Evolutionary conservation across 64 coral and sea anemone species (phyloP).

Genomic region (Hydrozoanthus tunicans): DNA sequence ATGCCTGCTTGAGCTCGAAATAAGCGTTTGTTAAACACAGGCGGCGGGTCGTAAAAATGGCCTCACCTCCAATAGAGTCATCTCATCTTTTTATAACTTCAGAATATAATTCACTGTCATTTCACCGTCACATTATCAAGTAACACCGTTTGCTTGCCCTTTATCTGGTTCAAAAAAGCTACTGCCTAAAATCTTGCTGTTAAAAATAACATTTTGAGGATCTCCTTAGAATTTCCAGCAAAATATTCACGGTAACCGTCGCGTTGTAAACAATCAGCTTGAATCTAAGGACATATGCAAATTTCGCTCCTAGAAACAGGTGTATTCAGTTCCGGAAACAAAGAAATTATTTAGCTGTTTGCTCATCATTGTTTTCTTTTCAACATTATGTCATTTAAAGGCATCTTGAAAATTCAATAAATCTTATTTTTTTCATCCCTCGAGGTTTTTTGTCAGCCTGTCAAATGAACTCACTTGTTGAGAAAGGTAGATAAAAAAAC

Average conservation of each 20-base stretch:
- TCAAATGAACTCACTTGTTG: no score
- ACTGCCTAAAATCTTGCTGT: neutral
- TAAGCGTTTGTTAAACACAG: constrained; percentile 95
- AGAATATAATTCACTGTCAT: neutral
- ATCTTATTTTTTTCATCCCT: no score
- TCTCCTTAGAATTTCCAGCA: neutral
- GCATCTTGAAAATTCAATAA: no score
- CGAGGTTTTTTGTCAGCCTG: no score
- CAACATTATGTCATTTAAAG: no score
- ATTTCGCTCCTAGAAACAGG: constrained; percentile 29
- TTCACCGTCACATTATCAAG: neutral
- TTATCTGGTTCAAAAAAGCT: neutral
- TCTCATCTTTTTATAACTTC: neutral
- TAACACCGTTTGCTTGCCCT: neutral
- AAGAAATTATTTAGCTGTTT: no score
- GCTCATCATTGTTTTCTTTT: no score
- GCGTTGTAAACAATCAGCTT: constrained; percentile 15
- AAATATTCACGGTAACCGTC: neutral
- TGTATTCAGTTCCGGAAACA: neutral
- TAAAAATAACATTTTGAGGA: neutral
- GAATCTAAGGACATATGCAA: constrained; percentile 34
- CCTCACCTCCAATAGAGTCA: constrained; percentile 29
- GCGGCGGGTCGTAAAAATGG: constrained; percentile 49
- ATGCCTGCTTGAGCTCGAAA: constrained; percentile 96
- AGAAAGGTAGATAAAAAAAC: no score